A percentile compares a stretch with the other conserved stretches of the same genome.
These are phyloP conservation scores for Lucifuga dentata DNA, from an alignment of 2,113 vertebrate species.

Conservation along the genomic window DNA sequence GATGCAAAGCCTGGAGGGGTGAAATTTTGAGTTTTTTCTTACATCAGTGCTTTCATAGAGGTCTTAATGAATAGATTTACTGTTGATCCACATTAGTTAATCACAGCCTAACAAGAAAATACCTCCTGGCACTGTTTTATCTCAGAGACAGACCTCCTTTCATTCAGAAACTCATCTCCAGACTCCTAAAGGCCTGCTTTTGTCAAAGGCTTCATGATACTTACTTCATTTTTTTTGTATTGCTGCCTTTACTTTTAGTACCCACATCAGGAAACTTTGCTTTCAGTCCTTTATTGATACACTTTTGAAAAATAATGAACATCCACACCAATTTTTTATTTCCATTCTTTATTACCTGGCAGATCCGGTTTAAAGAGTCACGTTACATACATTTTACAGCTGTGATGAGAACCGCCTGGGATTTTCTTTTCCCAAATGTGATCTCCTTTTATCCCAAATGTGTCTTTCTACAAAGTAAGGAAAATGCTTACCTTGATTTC, in stretches of 20 bases:
- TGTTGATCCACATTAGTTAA: constrained; percentile 30
- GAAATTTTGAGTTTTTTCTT: not conserved
- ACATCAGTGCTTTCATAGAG: not conserved
- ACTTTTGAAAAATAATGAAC: constrained; percentile 13
- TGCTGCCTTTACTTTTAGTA: too few species aligned
- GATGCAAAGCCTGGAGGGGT: constrained; percentile 8
- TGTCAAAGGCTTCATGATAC: too few species aligned
- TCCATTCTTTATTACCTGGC: constrained; percentile 21
- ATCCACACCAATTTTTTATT: not conserved
- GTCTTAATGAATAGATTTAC: constrained; percentile 14
- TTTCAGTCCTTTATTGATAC: not conserved
- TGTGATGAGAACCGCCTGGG: constrained; percentile 16
- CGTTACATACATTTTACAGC: not conserved
- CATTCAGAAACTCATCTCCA: constrained; percentile 3
- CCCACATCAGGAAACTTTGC: too few species aligned
- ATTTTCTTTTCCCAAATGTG: not conserved
- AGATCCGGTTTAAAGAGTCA: constrained; percentile 5
- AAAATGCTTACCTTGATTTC: constrained; percentile 18
- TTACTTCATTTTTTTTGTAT: too few species aligned
- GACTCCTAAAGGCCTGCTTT: not conserved
- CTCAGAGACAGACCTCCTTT: not conserved
- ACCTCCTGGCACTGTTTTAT: constrained; percentile 2
- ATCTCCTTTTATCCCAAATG: constrained; percentile 3
- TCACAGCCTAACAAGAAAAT: constrained; percentile 24
- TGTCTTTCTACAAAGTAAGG: constrained; percentile 2